phyloP scores from a whole-genome alignment of 2,797 vertebrate genomes.

The Lepidocolaptes lacrymiger region DNA sequence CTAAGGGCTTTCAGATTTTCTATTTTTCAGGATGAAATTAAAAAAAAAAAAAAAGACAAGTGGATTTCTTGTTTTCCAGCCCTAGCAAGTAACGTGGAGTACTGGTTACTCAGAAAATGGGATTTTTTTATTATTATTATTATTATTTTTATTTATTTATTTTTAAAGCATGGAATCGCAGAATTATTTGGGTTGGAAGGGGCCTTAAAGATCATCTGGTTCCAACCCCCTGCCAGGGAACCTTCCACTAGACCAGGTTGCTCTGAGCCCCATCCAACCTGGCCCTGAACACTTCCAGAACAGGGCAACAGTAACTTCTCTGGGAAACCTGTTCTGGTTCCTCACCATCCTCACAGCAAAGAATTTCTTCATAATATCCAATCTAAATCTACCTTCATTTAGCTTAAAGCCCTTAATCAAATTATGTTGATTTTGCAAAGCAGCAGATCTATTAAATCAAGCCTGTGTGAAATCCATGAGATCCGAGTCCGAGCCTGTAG shows the following conservation, averaged over 20 bases:
- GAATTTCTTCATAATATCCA: not conserved
- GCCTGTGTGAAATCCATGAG: not conserved
- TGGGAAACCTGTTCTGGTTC: not conserved
- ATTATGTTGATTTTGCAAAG: not conserved
- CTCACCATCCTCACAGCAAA: not conserved
- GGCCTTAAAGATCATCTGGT: not conserved
- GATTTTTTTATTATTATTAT: no score
- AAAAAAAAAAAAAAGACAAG: not conserved
- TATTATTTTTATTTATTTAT: not conserved
- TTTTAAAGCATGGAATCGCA: no score
- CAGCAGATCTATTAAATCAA: not conserved
- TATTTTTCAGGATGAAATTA: not conserved
- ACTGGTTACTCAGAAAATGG: not conserved
- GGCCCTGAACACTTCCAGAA: not conserved
- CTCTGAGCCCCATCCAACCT: accelerated
- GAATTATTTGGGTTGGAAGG: not conserved
- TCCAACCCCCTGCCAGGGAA: not conserved
- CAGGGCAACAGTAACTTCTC: not conserved
- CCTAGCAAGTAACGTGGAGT: not conserved
- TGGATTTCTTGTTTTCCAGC: not conserved
- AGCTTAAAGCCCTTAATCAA: not conserved
- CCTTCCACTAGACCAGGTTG: not conserved
- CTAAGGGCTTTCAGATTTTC: not conserved
- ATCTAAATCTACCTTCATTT: not conserved
- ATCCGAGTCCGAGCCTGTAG: not conserved